Conservation (phyloP, 2,888 invertebrate species). For the Acronicta alni region DNA sequence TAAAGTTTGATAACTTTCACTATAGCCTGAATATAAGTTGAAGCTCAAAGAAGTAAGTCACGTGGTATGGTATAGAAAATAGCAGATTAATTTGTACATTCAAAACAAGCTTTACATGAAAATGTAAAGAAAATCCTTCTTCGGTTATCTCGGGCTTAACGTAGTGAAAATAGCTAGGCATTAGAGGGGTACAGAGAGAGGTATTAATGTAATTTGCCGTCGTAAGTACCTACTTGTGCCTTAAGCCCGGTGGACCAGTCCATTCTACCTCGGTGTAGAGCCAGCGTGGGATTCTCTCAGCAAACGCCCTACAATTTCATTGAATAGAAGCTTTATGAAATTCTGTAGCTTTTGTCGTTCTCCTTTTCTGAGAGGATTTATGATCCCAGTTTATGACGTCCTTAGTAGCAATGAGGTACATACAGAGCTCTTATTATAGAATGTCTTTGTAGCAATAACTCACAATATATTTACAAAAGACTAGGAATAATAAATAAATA, state of each 20-base stretch:
- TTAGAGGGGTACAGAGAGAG: slow-evolving; percentile 19
- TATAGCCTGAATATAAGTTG: no score
- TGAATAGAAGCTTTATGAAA: slow-evolving; percentile 57
- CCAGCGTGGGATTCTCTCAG: slow-evolving; percentile 35
- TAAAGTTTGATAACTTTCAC: no score
- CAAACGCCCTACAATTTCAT: slow-evolving; percentile 42
- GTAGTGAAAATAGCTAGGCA: slow-evolving; percentile 23
- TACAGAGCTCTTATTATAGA: slow-evolving; percentile 2
- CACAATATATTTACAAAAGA: slow-evolving; percentile 11
- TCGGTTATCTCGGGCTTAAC: slow-evolving; percentile 25
- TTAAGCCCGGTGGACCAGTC: slow-evolving; percentile 26
- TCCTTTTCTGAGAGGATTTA: slow-evolving; percentile 51
- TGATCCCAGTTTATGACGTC: slow-evolving; percentile 37
- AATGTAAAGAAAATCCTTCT: slow-evolving; percentile 27
- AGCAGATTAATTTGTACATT: no score
- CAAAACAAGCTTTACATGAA: slow-evolving; percentile 9
- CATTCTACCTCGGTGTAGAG: slow-evolving; percentile 34
- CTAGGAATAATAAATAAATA: background rate
- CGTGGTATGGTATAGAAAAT: no score
- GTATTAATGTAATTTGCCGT: slow-evolving; percentile 34
- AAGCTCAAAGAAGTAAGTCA: no score
- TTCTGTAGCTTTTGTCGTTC: slow-evolving; percentile 50
- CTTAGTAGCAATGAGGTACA: slow-evolving; percentile 8
- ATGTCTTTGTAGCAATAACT: slow-evolving; percentile 1
- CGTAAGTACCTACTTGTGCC: slow-evolving; percentile 22